Conservation (phyloP, 2,888 invertebrate species). For the Heliconius hortense region DNA sequence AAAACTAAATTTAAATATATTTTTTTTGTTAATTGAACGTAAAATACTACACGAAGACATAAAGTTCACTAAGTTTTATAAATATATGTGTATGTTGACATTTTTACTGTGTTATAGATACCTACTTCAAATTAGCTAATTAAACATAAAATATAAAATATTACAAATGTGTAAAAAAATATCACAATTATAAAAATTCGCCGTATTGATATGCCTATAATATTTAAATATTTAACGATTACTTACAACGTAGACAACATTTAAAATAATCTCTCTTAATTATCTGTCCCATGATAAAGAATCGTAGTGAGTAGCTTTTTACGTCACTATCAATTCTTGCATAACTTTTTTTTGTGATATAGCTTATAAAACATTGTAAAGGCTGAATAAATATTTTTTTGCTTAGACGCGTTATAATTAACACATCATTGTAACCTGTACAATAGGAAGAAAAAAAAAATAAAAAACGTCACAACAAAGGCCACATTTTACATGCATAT, state of each 20-base stretch:
- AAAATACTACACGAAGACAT: background rate
- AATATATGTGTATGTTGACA: no score
- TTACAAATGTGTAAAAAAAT: background rate
- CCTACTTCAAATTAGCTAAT: no score
- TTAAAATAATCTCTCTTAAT: background rate
- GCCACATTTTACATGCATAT: slow-evolving; percentile 28
- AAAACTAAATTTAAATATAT: background rate
- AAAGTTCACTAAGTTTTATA: no score
- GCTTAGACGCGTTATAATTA: slow-evolving; percentile 1
- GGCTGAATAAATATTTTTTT: background rate
- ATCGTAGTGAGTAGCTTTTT: background rate
- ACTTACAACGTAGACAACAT: background rate
- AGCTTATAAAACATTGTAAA: background rate
- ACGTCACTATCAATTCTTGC: background rate
- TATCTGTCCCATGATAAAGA: background rate
- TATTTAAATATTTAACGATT: background rate
- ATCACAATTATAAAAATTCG: background rate
- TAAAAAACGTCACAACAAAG: slow-evolving; percentile 17
- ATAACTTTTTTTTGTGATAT: background rate
- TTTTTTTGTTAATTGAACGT: background rate
- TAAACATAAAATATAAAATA: background rate
- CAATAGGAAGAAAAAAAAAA: slow-evolving; percentile 11
- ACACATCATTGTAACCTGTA: slow-evolving; percentile 16
- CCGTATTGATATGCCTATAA: background rate
- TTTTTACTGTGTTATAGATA: no score